Percentiles rank a stretch among this genome's conserved stretches.
Conservation (phyloP, 2,888 invertebrate species). For the Lithophane semibrunnea region DNA sequence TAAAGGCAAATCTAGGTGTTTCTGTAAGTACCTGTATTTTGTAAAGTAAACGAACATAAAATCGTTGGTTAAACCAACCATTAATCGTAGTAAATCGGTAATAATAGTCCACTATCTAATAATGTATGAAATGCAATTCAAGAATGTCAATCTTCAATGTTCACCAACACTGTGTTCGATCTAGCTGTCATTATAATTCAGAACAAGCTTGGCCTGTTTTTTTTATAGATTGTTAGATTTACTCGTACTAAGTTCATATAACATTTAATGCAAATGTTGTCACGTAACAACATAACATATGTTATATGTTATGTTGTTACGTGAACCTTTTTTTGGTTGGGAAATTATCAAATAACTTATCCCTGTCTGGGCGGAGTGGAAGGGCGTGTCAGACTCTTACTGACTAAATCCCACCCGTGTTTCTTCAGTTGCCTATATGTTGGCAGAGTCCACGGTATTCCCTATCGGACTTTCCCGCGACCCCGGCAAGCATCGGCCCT, state of each 20-base stretch:
- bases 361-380: too few relatives aligned
- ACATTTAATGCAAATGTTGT: too few relatives aligned
- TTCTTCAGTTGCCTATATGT: too few relatives aligned
- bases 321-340: too few relatives aligned
- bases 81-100: background rate
- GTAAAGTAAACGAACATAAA: background rate
- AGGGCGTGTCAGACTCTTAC: too few relatives aligned
- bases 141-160: background rate
- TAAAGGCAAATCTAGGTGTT: background rate
- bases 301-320: too few relatives aligned
- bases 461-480: too few relatives aligned
- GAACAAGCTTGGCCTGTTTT: background rate
- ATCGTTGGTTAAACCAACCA: background rate
- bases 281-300: too few relatives aligned
- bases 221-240: background rate
- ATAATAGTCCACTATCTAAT: background rate
- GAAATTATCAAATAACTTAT: too few relatives aligned
- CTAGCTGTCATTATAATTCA: background rate
- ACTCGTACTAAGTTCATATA: background rate
- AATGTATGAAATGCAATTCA: background rate
- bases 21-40: background rate
- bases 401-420: too few relatives aligned
- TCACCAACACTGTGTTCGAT: background rate
- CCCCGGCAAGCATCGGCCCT: too few relatives aligned
- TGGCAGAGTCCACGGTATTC: too few relatives aligned